Evolutionary conservation across 1,140 invertebrate genomes (phyloP).

Genomic region (Camponotus floridanus): DNA sequence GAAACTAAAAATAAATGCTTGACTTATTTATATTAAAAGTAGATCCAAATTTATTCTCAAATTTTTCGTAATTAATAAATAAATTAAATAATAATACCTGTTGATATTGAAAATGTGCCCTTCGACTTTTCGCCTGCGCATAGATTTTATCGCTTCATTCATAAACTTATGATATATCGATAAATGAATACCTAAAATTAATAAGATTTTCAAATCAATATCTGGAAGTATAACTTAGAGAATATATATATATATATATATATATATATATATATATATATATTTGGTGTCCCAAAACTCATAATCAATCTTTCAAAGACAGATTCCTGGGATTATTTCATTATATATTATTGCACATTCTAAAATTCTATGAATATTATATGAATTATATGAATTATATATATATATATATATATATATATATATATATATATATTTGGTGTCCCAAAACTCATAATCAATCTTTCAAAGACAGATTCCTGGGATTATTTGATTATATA

Average conservation of each 20-base stretch:
- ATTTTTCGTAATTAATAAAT: not conserved
- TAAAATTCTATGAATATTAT: too few species aligned
- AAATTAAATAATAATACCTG: slow-evolving; percentile 82
- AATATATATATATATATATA: slow-evolving; percentile 27
- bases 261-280: too few species aligned
- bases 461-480: too few species aligned
- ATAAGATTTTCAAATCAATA: slow-evolving; percentile 84
- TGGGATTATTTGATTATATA: too few species aligned
- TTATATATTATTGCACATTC: too few species aligned
- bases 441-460: too few species aligned
- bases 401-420: too few species aligned
- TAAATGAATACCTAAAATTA: slow-evolving; percentile 88
- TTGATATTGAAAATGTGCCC: slow-evolving; percentile 89
- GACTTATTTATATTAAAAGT: not conserved
- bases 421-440: too few species aligned
- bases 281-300: too few species aligned
- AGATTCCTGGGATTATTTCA: too few species aligned
- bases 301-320: too few species aligned
- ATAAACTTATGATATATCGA: slow-evolving; percentile 86
- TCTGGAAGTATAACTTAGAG: slow-evolving; percentile 78
- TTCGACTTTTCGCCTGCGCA: slow-evolving; percentile 86
- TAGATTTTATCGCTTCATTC: slow-evolving; percentile 85
- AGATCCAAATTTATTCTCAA: not conserved
- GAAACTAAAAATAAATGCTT: not conserved
- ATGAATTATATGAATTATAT: too few species aligned